Evolutionary conservation across 2,888 invertebrate species (phyloP).

Genomic region (Hybos culiciformis): DNA sequence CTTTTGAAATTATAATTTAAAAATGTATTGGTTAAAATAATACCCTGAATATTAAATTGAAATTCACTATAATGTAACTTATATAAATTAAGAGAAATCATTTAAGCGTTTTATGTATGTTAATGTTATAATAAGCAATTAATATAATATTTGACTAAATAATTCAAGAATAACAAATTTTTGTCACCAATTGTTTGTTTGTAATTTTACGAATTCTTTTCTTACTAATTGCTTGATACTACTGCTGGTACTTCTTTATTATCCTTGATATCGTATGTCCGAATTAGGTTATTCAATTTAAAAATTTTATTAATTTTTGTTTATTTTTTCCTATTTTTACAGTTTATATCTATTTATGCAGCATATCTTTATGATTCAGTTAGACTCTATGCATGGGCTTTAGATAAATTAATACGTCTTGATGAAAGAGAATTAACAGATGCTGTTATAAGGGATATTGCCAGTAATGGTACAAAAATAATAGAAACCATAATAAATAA

Average conservation of each 20-base stretch:
- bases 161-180: too few relatives aligned
- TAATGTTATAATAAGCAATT: too few relatives aligned
- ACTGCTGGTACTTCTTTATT: not conserved
- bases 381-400: slow-evolving; percentile 74
- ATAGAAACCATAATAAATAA: slow-evolving; percentile 74
- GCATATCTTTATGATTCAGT: slow-evolving; percentile 93
- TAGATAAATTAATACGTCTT: slow-evolving; percentile 56
- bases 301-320: slow-evolving; percentile 9
- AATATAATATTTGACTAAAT: too few relatives aligned
- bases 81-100: too few relatives aligned
- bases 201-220: too few relatives aligned
- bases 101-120: too few relatives aligned
- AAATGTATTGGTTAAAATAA: too few relatives aligned
- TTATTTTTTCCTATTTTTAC: slow-evolving; percentile 28
- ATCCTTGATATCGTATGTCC: slow-evolving; percentile 2
- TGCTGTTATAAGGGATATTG: slow-evolving; percentile 49
- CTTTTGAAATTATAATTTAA: too few relatives aligned
- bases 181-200: too few relatives aligned
- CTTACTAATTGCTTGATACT: too few relatives aligned
- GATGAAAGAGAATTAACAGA: slow-evolving; percentile 43
- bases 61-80: too few relatives aligned
- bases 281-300: slow-evolving; percentile 1
- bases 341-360: slow-evolving; percentile 82
- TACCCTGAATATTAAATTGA: too few relatives aligned
- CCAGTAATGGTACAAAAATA: slow-evolving; percentile 75